Conservation (phyloP, 2,888 invertebrate species). For the Drosophila maculinotata region DNA sequence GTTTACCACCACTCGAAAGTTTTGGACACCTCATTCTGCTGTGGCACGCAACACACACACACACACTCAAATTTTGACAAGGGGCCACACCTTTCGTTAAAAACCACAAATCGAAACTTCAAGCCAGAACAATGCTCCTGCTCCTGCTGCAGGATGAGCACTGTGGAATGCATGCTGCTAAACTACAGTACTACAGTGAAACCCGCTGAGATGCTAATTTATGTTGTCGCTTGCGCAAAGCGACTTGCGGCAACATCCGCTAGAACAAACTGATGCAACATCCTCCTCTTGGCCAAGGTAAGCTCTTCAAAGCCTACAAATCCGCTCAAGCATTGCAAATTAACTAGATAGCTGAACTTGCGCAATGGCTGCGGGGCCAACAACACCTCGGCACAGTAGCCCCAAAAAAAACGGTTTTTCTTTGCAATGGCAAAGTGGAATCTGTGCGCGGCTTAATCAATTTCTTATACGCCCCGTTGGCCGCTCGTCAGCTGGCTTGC, state of each 20-base stretch:
- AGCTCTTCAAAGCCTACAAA: slow-evolving; percentile 63
- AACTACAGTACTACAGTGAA: not conserved
- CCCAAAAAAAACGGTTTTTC: slow-evolving; percentile 35
- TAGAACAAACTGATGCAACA: slow-evolving; percentile 49
- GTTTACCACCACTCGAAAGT: slow-evolving; percentile 48
- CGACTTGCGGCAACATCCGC: slow-evolving; percentile 50
- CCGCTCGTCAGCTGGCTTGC: slow-evolving; percentile 35
- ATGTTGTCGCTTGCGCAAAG: slow-evolving; percentile 7
- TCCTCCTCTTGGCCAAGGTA: slow-evolving; percentile 47
- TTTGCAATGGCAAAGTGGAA: slow-evolving; percentile 44
- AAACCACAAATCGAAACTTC: slow-evolving; percentile 26
- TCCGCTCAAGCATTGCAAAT: slow-evolving; percentile 74
- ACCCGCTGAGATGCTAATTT: slow-evolving; percentile 18
- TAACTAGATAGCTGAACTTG: slow-evolving; percentile 44
- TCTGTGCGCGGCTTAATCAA: slow-evolving; percentile 47
- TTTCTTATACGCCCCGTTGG: slow-evolving; percentile 59
- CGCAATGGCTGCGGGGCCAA: slow-evolving; percentile 36
- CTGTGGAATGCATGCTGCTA: too few relatives aligned
- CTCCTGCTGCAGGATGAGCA: slow-evolving; percentile 40
- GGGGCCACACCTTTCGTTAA: slow-evolving; percentile 62
- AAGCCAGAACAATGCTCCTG: slow-evolving; percentile 23
- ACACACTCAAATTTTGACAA: slow-evolving; percentile 53
- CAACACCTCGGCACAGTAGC: slow-evolving; percentile 61
- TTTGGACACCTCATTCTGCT: slow-evolving; percentile 12
- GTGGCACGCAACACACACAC: slow-evolving; percentile 52